These are phyloP conservation scores for Platyscelio sp. DNA, from an alignment of 2,888 invertebrate genomes.

Conservation along the genomic window DNA sequence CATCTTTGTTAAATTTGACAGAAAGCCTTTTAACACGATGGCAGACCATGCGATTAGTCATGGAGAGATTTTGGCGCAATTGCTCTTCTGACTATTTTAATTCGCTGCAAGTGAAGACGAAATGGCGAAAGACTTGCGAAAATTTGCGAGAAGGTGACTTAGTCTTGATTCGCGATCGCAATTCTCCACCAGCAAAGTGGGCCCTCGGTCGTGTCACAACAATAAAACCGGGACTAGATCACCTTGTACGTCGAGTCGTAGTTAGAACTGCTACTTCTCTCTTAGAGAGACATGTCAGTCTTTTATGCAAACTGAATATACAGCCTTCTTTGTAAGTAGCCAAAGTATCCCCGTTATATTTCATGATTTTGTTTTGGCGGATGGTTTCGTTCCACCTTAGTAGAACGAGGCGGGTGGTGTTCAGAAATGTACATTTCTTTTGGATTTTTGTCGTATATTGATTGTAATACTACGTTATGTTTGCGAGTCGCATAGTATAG, in stretches of 20 bases:
- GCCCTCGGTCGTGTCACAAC: constrained; percentile 54
- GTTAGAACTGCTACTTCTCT: neutral
- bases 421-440: neutral
- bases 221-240: neutral
- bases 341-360: neutral
- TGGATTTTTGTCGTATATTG: too few species aligned
- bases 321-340: neutral
- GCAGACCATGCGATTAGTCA: neutral
- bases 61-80: constrained; percentile 5
- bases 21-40: neutral
- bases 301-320: neutral
- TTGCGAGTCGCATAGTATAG: too few species aligned
- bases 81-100: neutral
- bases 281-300: neutral
- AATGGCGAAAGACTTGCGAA: neutral
- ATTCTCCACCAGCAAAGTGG: constrained; percentile 67
- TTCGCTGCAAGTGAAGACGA: neutral
- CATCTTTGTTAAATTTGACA: neutral
- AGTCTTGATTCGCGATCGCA: constrained; percentile 61
- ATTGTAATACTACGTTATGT: too few species aligned
- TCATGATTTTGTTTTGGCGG: neutral
- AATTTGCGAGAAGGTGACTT: neutral
- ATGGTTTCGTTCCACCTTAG: neutral
- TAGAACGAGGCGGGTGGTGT: neutral
- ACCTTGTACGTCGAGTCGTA: neutral